Conservation (phyloP, 2,797 vertebrate species). For the Clarias pachynema region DNA sequence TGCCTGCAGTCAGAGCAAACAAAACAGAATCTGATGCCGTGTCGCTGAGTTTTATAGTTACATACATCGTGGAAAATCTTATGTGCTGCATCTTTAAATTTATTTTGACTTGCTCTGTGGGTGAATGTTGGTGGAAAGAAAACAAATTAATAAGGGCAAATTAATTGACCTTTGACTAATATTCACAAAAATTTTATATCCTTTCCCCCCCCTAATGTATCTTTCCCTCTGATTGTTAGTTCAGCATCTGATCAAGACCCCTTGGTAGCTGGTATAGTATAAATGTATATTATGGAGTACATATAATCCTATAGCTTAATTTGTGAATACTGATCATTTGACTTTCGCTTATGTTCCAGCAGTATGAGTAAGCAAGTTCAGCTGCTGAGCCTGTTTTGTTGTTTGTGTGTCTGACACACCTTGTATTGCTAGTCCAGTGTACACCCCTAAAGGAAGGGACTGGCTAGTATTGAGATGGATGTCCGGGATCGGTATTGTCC, state of each 20-base stretch:
- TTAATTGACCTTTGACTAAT: neutral
- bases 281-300: too few relatives aligned
- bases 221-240: neutral
- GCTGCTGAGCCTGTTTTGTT: neutral
- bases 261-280: too few relatives aligned
- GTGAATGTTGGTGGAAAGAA: neutral
- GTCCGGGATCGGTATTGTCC: neutral
- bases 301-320: neutral
- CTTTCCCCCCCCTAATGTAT: neutral
- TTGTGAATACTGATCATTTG: neutral
- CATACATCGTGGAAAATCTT: neutral
- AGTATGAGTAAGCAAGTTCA: neutral
- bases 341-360: neutral
- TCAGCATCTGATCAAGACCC: neutral
- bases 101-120: neutral
- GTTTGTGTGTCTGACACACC: neutral
- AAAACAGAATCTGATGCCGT: neutral
- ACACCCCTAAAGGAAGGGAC: conserved; percentile 8
- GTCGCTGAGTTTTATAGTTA: neutral
- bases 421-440: conserved; percentile 16
- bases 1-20: neutral
- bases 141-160: neutral
- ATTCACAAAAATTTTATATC: neutral
- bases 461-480: neutral
- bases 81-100: neutral